phyloP scores from a whole-genome alignment of 2,113 vertebrate genomes.

The Tilapia sparmanii region DNA sequence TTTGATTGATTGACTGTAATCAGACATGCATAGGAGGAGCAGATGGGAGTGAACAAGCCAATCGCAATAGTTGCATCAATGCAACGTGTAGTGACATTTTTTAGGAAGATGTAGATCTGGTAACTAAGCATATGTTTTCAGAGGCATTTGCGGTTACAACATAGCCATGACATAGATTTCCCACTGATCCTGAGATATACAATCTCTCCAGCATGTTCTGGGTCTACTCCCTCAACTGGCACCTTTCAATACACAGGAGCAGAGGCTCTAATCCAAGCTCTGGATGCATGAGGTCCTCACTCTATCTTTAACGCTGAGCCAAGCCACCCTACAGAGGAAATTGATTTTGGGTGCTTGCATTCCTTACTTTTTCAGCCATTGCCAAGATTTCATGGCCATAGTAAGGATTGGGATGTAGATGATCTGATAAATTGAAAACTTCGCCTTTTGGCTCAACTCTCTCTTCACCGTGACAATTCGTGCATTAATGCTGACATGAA shows the following conservation, averaged over 20 bases:
- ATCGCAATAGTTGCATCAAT: neutral
- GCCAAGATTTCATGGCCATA: neutral
- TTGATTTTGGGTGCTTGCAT: neutral
- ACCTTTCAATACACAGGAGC: neutral
- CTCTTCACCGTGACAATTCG: neutral
- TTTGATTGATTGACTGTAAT: neutral
- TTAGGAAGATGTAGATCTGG: neutral
- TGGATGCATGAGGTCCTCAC: neutral
- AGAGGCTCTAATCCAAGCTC: neutral
- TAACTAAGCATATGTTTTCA: neutral
- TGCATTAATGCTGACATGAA: neutral
- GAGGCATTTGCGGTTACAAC: neutral
- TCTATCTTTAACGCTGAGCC: neutral
- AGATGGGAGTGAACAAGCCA: neutral
- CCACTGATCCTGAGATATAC: neutral
- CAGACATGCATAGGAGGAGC: neutral
- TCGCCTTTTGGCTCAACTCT: neutral
- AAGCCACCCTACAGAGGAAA: neutral
- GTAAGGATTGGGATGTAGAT: neutral
- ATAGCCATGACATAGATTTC: neutral
- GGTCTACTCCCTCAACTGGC: neutral
- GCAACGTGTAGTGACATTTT: neutral
- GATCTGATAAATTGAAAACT: neutral
- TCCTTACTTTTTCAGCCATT: neutral
- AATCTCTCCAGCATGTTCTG: neutral